These are phyloP conservation scores for Hiodon tergisus DNA, from an alignment of 2,113 vertebrate species.

Conservation along the genomic window DNA sequence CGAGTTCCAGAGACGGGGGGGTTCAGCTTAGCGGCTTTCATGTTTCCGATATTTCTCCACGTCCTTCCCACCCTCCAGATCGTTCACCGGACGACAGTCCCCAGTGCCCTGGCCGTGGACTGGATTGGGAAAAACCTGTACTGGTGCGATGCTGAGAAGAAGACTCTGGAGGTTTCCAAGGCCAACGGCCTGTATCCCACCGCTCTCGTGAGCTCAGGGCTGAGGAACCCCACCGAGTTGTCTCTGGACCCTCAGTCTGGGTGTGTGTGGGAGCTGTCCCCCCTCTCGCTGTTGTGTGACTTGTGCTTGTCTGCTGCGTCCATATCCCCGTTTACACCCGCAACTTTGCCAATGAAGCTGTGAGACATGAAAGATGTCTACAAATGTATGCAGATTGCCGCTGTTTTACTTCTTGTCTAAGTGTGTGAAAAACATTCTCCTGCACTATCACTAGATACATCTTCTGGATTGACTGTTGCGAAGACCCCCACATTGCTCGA, in stretches of 20 bases:
- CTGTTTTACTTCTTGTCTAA: no score
- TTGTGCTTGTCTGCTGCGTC: no score
- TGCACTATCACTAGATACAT: slow-evolving; percentile 57
- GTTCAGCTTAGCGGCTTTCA: not conserved
- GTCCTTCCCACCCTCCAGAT: slow-evolving; percentile 51
- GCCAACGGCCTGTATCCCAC: slow-evolving; percentile 78
- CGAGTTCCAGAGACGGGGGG: not conserved
- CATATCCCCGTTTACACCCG: no score
- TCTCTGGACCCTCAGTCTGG: slow-evolving; percentile 71
- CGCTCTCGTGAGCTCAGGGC: slow-evolving; percentile 68
- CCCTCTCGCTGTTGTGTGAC: no score
- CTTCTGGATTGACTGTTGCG: slow-evolving; percentile 84
- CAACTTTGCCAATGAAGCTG: not conserved
- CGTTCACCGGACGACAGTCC: slow-evolving; percentile 78
- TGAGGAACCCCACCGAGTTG: slow-evolving; percentile 74
- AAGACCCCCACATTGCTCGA: slow-evolving; percentile 75
- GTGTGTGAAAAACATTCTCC: not conserved
- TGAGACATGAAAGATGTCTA: not conserved
- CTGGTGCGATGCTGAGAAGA: slow-evolving; percentile 79
- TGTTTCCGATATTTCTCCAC: not conserved
- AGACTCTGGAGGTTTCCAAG: slow-evolving; percentile 81
- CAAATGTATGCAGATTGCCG: not conserved
- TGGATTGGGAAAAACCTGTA: slow-evolving; percentile 88
- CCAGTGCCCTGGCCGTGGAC: slow-evolving; percentile 78
- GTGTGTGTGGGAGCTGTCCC: slow-evolving; percentile 47